phyloP scores from a whole-genome alignment of 2,113 vertebrate species.

The Butorides virescens region DNA sequence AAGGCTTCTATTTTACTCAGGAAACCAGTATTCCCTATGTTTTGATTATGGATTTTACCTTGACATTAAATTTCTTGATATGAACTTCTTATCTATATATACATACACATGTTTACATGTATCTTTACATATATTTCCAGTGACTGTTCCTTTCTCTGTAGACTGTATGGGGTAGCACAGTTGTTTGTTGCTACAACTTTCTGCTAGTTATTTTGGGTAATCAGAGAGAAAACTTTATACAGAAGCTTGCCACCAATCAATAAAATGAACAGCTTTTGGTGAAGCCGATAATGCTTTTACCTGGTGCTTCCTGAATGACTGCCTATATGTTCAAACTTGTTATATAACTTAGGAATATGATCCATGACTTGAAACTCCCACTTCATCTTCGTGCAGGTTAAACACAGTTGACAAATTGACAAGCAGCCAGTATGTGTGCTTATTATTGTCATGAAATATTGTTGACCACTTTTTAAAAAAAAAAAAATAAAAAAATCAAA shows the following conservation, averaged over 20 bases:
- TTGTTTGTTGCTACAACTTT: background rate
- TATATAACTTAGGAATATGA: background rate
- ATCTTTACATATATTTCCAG: background rate
- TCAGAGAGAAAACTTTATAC: background rate
- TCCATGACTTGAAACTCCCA: background rate
- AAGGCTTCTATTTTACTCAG: background rate
- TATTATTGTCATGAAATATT: background rate
- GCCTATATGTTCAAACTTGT: background rate
- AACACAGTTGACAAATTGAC: background rate
- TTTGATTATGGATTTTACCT: background rate
- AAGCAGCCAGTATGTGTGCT: background rate
- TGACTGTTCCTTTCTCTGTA: background rate
- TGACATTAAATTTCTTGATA: background rate
- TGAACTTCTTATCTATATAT: background rate
- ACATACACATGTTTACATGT: too few relatives aligned
- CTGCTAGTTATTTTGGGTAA: background rate
- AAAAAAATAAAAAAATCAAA: background rate
- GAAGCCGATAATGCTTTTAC: background rate
- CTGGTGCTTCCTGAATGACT: background rate
- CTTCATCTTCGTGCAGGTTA: background rate
- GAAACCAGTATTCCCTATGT: background rate
- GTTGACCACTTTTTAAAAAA: background rate
- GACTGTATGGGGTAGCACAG: background rate
- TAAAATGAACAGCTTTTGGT: background rate
- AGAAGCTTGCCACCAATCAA: background rate